A percentile compares a stretch with the other conserved stretches of the same genome.
These are phyloP conservation scores for Drosophila paucipuncta DNA, from an alignment of 2,888 invertebrate genomes.

Conservation along the genomic window DNA sequence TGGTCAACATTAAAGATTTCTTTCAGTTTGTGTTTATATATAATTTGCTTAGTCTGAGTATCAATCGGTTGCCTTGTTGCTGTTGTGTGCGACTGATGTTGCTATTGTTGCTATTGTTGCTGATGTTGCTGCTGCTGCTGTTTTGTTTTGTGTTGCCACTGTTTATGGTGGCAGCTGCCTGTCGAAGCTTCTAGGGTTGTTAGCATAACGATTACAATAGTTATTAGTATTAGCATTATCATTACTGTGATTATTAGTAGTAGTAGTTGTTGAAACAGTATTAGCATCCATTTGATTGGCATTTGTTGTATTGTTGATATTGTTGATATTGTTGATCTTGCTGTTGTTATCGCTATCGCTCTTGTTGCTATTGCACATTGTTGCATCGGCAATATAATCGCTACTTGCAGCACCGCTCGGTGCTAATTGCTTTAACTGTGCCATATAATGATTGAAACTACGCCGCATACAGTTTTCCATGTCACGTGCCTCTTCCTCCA, in stretches of 20 bases:
- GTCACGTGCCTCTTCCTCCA: constrained; percentile 50
- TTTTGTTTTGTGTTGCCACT: constrained; percentile 36
- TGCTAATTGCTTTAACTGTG: constrained; percentile 67
- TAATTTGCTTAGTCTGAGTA: constrained; percentile 67
- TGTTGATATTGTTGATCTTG: constrained; percentile 53
- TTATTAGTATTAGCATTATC: constrained; percentile 47
- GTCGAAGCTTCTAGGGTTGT: constrained; percentile 61
- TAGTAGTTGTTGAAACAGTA: constrained; percentile 56
- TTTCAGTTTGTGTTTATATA: constrained; percentile 38
- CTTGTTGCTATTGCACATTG: constrained; percentile 67
- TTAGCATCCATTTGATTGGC: constrained; percentile 76
- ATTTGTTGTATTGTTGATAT: constrained; percentile 55
- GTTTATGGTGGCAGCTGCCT: constrained; percentile 62
- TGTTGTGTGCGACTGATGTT: constrained; percentile 24
- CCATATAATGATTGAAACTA: constrained; percentile 69
- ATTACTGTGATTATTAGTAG: constrained; percentile 49
- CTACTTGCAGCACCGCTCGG: constrained; percentile 26
- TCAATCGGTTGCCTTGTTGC: constrained; percentile 65
- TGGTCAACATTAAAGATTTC: constrained; percentile 72
- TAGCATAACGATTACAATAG: constrained; percentile 61
- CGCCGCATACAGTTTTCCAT: constrained; percentile 56
- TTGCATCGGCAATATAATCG: constrained; percentile 44
- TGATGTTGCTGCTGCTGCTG: constrained; percentile 26
- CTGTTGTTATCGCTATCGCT: constrained; percentile 40
- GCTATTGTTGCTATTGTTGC: constrained; percentile 18